Conservation (phyloP, 2,888 invertebrate species). For the Brachylomia viminalis region DNA sequence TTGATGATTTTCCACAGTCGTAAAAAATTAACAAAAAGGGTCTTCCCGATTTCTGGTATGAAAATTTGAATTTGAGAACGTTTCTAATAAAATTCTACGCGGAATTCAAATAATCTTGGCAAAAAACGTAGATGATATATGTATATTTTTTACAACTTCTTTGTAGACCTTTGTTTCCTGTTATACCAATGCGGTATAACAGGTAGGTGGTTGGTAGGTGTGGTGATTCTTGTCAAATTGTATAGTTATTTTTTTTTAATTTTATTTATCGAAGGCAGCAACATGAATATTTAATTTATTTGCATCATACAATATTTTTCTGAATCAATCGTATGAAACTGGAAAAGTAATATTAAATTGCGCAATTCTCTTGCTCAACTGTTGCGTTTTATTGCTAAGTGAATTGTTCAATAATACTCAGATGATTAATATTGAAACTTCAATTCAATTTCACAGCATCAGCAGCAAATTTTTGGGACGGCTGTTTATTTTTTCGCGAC, state of each 20-base stretch:
- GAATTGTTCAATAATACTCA: not conserved
- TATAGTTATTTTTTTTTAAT: too few relatives aligned
- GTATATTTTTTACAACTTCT: too few relatives aligned
- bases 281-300: not conserved
- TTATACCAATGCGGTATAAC: not conserved
- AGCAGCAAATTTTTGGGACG: not conserved
- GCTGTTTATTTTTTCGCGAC: not conserved
- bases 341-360: slow-evolving; percentile 7
- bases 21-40: too few relatives aligned
- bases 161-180: too few relatives aligned
- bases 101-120: too few relatives aligned
- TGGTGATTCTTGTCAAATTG: not conserved
- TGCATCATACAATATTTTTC: slow-evolving; percentile 12
- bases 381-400: not conserved
- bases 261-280: not conserved
- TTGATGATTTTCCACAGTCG: too few relatives aligned
- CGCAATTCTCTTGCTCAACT: not conserved
- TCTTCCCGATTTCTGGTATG: too few relatives aligned
- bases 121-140: too few relatives aligned
- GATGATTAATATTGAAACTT: not conserved
- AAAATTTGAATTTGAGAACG: too few relatives aligned
- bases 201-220: too few relatives aligned
- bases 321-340: not conserved
- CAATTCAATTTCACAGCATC: too few relatives aligned
- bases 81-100: too few relatives aligned